Conservation (phyloP, 53 echinoderm and acorn worm species). For the Glandiceps talaboti region DNA sequence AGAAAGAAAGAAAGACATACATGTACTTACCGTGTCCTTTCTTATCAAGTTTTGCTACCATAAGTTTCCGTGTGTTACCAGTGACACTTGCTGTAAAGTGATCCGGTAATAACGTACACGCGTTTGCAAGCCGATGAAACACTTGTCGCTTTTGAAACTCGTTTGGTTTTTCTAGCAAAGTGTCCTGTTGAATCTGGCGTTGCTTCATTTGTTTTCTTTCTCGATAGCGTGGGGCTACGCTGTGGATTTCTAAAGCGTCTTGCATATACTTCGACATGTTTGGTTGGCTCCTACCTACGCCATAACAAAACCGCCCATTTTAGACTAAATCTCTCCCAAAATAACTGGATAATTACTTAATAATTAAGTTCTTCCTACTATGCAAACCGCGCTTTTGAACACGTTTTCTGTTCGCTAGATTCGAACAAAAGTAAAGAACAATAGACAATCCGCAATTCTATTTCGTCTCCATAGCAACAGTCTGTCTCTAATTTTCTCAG, state of each 20-base stretch:
- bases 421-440: too few relatives aligned
- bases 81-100: neutral
- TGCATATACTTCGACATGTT: slow-evolving; percentile 33
- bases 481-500: too few relatives aligned
- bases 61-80: neutral
- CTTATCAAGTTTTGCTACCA: neutral
- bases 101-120: neutral
- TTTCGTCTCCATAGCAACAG: too few relatives aligned
- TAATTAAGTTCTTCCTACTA: too few relatives aligned
- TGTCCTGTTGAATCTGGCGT: neutral
- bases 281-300: too few relatives aligned
- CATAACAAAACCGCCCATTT: too few relatives aligned
- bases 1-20: too few relatives aligned
- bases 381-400: too few relatives aligned
- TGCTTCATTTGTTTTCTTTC: neutral
- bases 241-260: slow-evolving; percentile 27
- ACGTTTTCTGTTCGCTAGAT: too few relatives aligned
- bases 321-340: too few relatives aligned
- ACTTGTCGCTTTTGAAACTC: neutral
- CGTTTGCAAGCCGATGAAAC: neutral
- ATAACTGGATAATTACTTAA: too few relatives aligned
- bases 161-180: neutral
- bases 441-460: too few relatives aligned
- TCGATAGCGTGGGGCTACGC: neutral
- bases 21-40: neutral